Evolutionary conservation across 2,113 vertebrate species (phyloP).

Genomic region (Camarhynchus parvulus): DNA sequence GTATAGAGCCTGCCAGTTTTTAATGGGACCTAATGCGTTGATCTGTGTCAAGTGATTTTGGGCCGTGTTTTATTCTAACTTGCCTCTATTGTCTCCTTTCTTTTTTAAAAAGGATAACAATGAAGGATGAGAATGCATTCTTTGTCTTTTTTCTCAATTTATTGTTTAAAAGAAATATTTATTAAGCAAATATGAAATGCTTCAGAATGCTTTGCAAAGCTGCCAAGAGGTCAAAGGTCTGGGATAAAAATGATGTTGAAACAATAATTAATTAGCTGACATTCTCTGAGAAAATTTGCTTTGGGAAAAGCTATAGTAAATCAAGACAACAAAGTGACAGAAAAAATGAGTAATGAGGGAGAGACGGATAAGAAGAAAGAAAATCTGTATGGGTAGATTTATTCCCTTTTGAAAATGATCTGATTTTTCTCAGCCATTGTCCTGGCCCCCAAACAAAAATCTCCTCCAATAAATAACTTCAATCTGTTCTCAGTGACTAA

Average conservation of each 20-base stretch:
- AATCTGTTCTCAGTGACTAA: conserved; percentile 64
- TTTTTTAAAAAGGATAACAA: not conserved
- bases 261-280: conserved; percentile 73
- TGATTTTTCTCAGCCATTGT: conserved; percentile 44
- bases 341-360: conserved; percentile 48
- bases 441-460: conserved; percentile 42
- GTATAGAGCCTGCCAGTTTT: not conserved
- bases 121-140: not conserved
- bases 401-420: conserved; percentile 38
- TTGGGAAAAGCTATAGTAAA: conserved; percentile 56
- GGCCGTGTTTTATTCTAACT: not conserved
- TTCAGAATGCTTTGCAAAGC: conserved; percentile 42
- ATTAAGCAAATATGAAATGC: conserved; percentile 45
- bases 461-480: conserved; percentile 61
- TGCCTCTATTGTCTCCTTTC: not conserved
- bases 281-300: conserved; percentile 61
- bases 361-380: not conserved
- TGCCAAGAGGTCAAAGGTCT: conserved; percentile 64
- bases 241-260: conserved; percentile 63
- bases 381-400: conserved; percentile 10
- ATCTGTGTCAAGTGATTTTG: not conserved
- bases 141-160: conserved; percentile 23
- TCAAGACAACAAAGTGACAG: conserved; percentile 37
- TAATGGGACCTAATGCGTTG: not conserved
- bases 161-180: conserved; percentile 56